Evolutionary conservation across 2,888 invertebrate species (phyloP).

Genomic region (Plagiodera versicolora): DNA sequence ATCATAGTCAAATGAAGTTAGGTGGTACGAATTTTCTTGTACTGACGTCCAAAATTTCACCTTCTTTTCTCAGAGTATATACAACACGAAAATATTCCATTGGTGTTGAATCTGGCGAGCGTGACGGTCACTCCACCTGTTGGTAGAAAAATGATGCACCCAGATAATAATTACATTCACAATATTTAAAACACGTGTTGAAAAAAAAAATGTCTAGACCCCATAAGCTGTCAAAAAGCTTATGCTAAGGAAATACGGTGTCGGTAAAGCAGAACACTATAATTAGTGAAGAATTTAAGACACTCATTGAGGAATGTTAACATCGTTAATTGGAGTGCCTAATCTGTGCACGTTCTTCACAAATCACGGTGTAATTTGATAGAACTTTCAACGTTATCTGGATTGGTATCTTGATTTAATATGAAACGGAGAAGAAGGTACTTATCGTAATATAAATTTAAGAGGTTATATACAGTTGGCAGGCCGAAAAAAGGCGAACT

Average conservation of each 20-base stretch:
- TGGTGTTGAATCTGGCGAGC: too few relatives aligned
- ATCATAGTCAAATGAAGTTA: too few relatives aligned
- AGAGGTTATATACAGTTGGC: too few relatives aligned
- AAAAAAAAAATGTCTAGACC: neutral
- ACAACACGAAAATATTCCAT: too few relatives aligned
- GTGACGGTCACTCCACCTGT: too few relatives aligned
- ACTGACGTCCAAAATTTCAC: too few relatives aligned
- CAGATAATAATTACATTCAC: too few relatives aligned
- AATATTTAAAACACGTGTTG: too few relatives aligned
- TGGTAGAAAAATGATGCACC: too few relatives aligned
- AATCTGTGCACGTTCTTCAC: constrained; percentile 26
- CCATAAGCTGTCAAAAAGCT: neutral
- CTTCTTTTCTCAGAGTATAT: too few relatives aligned
- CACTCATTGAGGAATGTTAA: constrained; percentile 22
- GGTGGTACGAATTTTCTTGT: too few relatives aligned
- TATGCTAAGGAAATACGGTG: neutral
- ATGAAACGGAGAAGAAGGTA: constrained; percentile 7
- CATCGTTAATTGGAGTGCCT: constrained; percentile 22
- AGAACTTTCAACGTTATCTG: constrained; percentile 23
- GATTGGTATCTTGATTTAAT: constrained; percentile 23
- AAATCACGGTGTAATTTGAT: constrained; percentile 24
- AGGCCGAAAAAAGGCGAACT: too few relatives aligned
- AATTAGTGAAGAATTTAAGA: constrained; percentile 27
- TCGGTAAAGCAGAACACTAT: constrained; percentile 25
- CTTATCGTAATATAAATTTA: neutral